phyloP scores from a whole-genome alignment of 2,888 invertebrate genomes.

The Yponomeuta malinellus region DNA sequence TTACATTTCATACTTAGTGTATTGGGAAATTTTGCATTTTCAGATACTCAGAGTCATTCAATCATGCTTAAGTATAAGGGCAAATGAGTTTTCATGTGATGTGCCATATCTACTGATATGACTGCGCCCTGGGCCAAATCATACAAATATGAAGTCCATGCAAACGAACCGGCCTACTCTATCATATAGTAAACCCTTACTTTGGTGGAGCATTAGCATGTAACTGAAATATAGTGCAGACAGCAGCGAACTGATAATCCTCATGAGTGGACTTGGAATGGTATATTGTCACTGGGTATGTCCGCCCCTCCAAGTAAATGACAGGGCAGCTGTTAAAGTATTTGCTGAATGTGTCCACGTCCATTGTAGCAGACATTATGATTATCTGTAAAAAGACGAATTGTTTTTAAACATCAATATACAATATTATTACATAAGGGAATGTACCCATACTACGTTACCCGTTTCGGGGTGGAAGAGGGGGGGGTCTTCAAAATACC shows the following conservation, averaged over 20 bases:
- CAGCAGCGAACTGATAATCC: constrained; percentile 88
- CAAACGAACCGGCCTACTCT: no score
- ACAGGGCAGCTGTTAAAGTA: constrained; percentile 93
- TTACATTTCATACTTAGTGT: no score
- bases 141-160: no score
- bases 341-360: constrained; percentile 92
- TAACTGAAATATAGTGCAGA: constrained; percentile 92
- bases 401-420: no score
- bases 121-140: no score
- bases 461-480: no score
- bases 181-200: background rate
- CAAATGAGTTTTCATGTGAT: no score
- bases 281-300: constrained; percentile 86
- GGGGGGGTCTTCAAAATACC: no score
- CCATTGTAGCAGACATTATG: constrained; percentile 97
- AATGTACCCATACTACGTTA: no score
- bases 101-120: no score
- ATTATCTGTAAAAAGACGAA: constrained; percentile 76
- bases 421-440: no score
- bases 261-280: constrained; percentile 83
- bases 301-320: constrained; percentile 92
- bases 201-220: constrained; percentile 87
- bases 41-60: constrained; percentile 13
- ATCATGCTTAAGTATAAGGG: no score
- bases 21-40: background rate